Conservation (phyloP, 1,140 invertebrate genomes). For the Drosophila persimilis region DNA sequence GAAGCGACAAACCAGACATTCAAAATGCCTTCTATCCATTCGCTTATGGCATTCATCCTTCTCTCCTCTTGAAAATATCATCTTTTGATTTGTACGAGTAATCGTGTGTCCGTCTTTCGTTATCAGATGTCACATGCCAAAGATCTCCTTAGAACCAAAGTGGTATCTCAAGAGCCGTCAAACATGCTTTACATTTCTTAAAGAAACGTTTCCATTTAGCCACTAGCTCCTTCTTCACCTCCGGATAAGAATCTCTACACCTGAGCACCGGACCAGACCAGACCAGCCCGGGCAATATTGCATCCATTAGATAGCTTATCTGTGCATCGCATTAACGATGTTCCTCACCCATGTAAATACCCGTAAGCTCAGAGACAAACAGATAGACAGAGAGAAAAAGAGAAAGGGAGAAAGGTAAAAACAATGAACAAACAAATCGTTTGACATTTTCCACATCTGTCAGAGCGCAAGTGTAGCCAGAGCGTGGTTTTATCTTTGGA, state of each 20-base stretch:
- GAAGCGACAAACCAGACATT: no score
- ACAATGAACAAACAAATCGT: constrained; percentile 68
- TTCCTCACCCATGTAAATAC: constrained; percentile 37
- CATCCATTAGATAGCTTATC: constrained; percentile 42
- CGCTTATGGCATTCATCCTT: no score
- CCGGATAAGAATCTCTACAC: constrained; percentile 7
- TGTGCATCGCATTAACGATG: constrained; percentile 23
- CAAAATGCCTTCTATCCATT: no score
- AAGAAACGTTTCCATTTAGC: no score
- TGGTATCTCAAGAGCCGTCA: no score
- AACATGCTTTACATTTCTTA: no score
- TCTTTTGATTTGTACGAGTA: neutral
- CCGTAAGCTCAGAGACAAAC: neutral
- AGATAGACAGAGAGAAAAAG: neutral
- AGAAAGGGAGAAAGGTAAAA: neutral
- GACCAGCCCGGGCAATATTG: neutral
- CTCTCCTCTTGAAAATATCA: neutral
- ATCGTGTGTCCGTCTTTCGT: no score
- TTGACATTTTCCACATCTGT: constrained; percentile 56
- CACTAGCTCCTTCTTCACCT: neutral
- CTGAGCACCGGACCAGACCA: neutral
- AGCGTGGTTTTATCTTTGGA: no score
- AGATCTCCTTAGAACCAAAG: no score
- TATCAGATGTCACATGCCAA: no score
- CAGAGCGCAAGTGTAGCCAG: constrained; percentile 13